Percentiles rank a stretch among this genome's conserved stretches.
Evolutionary conservation across 1,140 invertebrate species (phyloP).

Genomic region (Hylyphantes graminicola): DNA sequence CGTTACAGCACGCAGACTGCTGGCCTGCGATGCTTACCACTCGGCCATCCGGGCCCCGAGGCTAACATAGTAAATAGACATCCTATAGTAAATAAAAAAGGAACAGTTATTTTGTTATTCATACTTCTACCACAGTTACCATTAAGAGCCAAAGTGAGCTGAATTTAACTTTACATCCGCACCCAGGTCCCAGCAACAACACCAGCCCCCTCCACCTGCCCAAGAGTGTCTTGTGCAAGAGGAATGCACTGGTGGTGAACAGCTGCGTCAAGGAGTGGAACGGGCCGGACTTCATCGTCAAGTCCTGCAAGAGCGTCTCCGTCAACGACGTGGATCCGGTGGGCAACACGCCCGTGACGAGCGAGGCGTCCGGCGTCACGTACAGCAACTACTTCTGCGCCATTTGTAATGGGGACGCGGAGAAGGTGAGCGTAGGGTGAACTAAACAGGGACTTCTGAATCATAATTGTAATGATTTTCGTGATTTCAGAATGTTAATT

Average conservation of each 20-base stretch:
- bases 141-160: too few relatives aligned
- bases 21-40: too few relatives aligned
- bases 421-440: not conserved
- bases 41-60: too few relatives aligned
- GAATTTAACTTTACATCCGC: too few relatives aligned
- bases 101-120: too few relatives aligned
- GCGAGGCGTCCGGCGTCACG: slow-evolving; percentile 67
- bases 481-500: too few relatives aligned
- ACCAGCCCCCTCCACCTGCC: not conserved
- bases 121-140: too few relatives aligned
- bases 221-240: not conserved
- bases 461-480: too few relatives aligned
- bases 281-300: slow-evolving; percentile 40
- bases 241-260: slow-evolving; percentile 15
- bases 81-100: too few relatives aligned
- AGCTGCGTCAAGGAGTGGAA: slow-evolving; percentile 37
- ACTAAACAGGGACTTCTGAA: too few relatives aligned
- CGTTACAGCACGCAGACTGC: too few relatives aligned
- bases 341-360: slow-evolving; percentile 69
- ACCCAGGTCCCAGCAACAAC: not conserved
- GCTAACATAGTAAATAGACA: too few relatives aligned
- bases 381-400: slow-evolving; percentile 73
- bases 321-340: slow-evolving; percentile 64
- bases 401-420: slow-evolving; percentile 70
- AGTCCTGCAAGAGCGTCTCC: slow-evolving; percentile 5